Evolutionary conservation across 2,113 vertebrate species (phyloP).

Genomic region (Erythrocebus patas): DNA sequence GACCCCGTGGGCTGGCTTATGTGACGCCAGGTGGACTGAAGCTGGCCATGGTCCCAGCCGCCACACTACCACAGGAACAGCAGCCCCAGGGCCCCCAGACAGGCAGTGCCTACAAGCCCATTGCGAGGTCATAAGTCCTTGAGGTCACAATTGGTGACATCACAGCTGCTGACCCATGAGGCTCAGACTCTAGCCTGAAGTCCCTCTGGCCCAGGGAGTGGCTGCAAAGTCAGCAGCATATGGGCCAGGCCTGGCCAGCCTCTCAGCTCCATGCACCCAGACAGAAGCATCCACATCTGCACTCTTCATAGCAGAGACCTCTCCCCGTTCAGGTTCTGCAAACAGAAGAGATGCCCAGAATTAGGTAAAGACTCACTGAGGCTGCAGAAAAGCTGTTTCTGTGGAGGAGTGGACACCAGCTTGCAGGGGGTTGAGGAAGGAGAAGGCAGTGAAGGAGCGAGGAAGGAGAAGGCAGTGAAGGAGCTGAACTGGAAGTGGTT

Average conservation of each 20-base stretch:
- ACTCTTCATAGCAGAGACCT: fast-evolving
- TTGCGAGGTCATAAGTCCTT: background rate
- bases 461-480: background rate
- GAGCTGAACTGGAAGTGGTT: background rate
- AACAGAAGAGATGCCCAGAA: background rate
- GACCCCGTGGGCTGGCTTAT: background rate
- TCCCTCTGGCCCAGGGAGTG: background rate
- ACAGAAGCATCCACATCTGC: fast-evolving
- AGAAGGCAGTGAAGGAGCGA: background rate
- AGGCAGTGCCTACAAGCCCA: background rate
- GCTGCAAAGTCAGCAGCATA: fast-evolving
- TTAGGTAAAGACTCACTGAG: background rate
- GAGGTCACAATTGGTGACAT: conserved; percentile 20
- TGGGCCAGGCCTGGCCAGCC: background rate
- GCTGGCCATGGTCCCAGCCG: background rate
- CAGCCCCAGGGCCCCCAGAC: background rate
- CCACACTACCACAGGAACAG: background rate
- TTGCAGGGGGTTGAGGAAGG: background rate
- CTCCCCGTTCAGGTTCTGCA: background rate
- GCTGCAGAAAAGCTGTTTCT: background rate
- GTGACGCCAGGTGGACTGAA: background rate
- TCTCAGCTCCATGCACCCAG: fast-evolving
- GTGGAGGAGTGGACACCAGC: background rate
- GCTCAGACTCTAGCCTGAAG: background rate
- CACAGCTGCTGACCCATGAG: background rate